Evolutionary conservation across 1,140 invertebrate species (phyloP), one percentile per base, ranked within the genome.

Genomic region (Micrasema longulum): DNA sequence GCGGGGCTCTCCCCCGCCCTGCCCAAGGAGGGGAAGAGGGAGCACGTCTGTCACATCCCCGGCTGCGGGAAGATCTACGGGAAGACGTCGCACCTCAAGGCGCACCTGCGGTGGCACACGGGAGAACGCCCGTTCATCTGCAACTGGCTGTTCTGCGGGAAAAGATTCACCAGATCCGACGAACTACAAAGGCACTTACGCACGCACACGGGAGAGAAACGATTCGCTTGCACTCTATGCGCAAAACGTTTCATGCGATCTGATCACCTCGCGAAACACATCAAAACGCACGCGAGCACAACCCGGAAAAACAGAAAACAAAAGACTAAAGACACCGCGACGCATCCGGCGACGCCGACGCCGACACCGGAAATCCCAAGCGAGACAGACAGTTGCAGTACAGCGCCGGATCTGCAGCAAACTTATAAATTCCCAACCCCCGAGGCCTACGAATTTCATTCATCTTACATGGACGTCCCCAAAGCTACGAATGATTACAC

Each of bases 1-100:
- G 88, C 87, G 72, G 89, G 83, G 1, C 85, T 84, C 77, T 86
- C 77, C 5, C 86, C 80, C 41, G 90, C 88, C 78, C 91, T 88
- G 41, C 81, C 82, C 1, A 87, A 88, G 71, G 87, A 88, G 5
- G 84, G 87, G 1, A 92, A 92, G 77, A 88, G 91, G 66, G 91
- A 93, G 74, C 96, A 98, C 80, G 90, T 95, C 12, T 98, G 96
- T 80, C 95, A 97, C 82, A 90, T 96, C 23, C 89, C 92, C 3
- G 94, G 93, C n/a, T 98, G 96, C 82, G 91, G 90, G 65, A 96
- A 97, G 81, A 90, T 95, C 9, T 97, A 97, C 78, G 93, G 93
- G 0, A 97, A 97, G 80, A 96, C 95, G 0, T 96, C 94, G 0
- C 95, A 97, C 80, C 80, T 97, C 16, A 91, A 96, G 78, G 95